Conservation (phyloP, 2,888 invertebrate genomes). For the Patella ulyssiponensis region DNA sequence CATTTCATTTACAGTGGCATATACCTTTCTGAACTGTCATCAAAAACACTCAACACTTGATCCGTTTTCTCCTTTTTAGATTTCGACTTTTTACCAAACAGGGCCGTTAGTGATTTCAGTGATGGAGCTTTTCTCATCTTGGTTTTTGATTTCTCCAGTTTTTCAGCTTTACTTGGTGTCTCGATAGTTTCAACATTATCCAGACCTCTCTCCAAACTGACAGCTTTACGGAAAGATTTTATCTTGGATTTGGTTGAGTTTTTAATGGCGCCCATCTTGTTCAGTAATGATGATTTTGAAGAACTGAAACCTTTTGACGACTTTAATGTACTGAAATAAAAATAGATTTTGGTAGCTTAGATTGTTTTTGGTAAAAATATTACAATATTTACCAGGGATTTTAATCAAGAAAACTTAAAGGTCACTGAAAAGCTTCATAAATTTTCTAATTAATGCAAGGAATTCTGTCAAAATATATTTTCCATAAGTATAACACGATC, state of each 20-base stretch:
- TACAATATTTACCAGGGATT: too few relatives aligned
- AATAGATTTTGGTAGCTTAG: not conserved
- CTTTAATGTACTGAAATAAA: not conserved
- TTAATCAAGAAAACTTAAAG: too few relatives aligned
- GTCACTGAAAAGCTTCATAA: too few relatives aligned
- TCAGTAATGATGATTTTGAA: not conserved
- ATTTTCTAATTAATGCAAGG: too few relatives aligned
- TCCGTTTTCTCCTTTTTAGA: conserved; percentile 34
- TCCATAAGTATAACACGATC: too few relatives aligned
- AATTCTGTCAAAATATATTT: too few relatives aligned
- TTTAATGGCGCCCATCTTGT: conserved; percentile 25
- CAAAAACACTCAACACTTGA: conserved; percentile 26
- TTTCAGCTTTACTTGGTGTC: not conserved
- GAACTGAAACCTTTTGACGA: not conserved
- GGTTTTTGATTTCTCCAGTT: not conserved
- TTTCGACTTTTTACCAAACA: conserved; percentile 39
- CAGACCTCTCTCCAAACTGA: conserved; percentile 55
- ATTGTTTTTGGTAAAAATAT: too few relatives aligned
- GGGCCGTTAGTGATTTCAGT: conserved; percentile 42
- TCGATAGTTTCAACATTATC: conserved; percentile 35
- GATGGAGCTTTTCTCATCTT: conserved; percentile 48
- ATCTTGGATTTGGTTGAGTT: conserved; percentile 45
- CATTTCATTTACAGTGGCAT: too few relatives aligned
- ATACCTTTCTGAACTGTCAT: not conserved
- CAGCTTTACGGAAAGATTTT: conserved; percentile 49